Conservation (phyloP, 1,140 invertebrate genomes). For the Babylonia areolata region DNA sequence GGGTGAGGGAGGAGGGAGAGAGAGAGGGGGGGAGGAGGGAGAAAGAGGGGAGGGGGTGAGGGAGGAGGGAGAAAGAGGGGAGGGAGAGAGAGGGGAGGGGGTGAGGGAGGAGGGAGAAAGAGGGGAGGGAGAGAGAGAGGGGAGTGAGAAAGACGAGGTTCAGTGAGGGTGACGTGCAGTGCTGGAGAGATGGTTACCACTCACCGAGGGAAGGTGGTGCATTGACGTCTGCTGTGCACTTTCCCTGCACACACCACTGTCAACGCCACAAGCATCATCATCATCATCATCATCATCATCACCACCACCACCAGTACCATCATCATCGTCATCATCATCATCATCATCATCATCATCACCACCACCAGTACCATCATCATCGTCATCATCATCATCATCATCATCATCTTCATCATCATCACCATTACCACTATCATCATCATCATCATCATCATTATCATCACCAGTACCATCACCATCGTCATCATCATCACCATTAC, state of each 20-base stretch:
- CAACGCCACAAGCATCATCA: neutral
- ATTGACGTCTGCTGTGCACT: neutral
- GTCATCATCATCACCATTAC: neutral
- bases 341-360: slow-evolving; percentile 6
- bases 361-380: neutral
- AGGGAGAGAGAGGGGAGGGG: neutral
- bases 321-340: neutral
- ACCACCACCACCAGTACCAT: neutral
- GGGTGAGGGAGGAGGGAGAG: neutral
- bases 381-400: neutral
- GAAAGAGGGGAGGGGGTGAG: neutral
- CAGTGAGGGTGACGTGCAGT: neutral
- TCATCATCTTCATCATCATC: neutral
- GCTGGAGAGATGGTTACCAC: neutral
- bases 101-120: neutral
- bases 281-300: neutral
- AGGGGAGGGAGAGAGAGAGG: neutral
- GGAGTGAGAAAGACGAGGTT: neutral
- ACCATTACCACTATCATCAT: neutral
- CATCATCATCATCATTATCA: neutral
- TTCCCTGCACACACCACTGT: neutral
- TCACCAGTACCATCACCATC: neutral
- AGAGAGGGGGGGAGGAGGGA: neutral
- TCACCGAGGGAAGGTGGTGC: neutral
- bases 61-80: neutral